Base-by-base conservation (phyloP, 2,113 vertebrate genomes). In the Verasper variegatus region DNA sequence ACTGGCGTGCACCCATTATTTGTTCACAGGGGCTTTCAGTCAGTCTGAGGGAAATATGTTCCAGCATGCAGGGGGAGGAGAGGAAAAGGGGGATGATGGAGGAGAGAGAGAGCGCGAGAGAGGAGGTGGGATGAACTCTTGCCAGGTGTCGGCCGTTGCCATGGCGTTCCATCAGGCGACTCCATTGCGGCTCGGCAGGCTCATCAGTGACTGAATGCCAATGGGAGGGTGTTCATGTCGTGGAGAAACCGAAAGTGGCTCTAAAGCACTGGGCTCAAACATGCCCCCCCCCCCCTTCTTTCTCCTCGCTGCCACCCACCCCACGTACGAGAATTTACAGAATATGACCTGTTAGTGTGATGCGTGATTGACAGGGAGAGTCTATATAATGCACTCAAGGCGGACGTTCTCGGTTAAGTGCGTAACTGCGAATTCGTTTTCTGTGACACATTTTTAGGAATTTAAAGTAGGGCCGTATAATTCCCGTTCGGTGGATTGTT, bases 11-110 rank as follows among this genome's bases (percentile, higher is more conserved):
- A 85, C 95, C 95, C 96, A 97, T 96, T 95, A 96, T 97, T 98
- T 97, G 96, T 97, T 97, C 97, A 96, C 95, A 96, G 95, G 95
- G 95, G 95, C 94, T 97, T 96, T 97, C 96, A 97, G 96, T 97
- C 96, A 95, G 93, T 96, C 96, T 97, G 96, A 95, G 92, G 94
- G 95, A 97, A 96, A 97, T 95, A 95, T 92, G 93, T 96, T 97
- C 96, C 95, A 97, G 95, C 61, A 78, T 96, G 85, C 94, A 94
- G 89, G 91, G 93, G 94, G 93, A 92, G 90, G 93, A 93, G 92
- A 76, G 91, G 37, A 80, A 52, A 60, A 60, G 40, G 70, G 60
- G 73, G 76, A 72, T 64, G 77, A 23, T 23, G 54, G 68, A 65
- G 55, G 69, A 80, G 55, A 56, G 75, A 56, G 55, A 56, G 75